phyloP scores from a whole-genome alignment of 2,888 invertebrate species.

The Parthenolecanium corni region DNA sequence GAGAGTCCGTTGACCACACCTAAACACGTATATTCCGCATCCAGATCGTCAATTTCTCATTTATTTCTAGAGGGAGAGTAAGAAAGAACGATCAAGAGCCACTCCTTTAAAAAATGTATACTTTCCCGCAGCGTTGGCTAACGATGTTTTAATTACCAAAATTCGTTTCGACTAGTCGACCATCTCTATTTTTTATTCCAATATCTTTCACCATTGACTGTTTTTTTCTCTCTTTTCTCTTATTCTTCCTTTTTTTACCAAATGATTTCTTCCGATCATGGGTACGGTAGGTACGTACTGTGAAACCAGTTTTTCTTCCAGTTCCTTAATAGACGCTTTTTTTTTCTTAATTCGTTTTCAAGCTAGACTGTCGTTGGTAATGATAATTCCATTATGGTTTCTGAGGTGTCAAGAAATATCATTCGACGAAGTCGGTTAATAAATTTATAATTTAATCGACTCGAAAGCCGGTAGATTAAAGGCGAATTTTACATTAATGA shows the following conservation, averaged over 20 bases:
- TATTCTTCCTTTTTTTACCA: neutral
- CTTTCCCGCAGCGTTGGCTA: conserved; percentile 22
- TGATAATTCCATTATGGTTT: neutral
- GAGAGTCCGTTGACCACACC: conserved; percentile 5
- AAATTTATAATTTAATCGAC: conserved; percentile 3
- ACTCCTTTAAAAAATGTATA: conserved; percentile 14
- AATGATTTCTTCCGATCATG: too few species aligned
- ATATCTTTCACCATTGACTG: neutral
- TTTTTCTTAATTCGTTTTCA: neutral
- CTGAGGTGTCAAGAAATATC: neutral
- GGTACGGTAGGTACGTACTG: too few species aligned
- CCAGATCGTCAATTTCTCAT: conserved; percentile 24
- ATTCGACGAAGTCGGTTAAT: neutral
- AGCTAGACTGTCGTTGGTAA: neutral
- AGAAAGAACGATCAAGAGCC: neutral
- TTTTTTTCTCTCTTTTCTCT: neutral
- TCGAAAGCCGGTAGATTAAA: neutral
- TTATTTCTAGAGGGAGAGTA: neutral
- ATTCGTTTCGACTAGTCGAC: neutral
- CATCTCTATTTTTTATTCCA: neutral
- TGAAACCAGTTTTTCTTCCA: neutral
- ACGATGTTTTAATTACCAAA: conserved; percentile 26
- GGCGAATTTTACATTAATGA: neutral
- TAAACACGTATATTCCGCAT: conserved; percentile 13
- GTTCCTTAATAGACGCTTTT: neutral